Evolutionary conservation across 2,888 invertebrate genomes (phyloP).

Genomic region (Heliconius sara): DNA sequence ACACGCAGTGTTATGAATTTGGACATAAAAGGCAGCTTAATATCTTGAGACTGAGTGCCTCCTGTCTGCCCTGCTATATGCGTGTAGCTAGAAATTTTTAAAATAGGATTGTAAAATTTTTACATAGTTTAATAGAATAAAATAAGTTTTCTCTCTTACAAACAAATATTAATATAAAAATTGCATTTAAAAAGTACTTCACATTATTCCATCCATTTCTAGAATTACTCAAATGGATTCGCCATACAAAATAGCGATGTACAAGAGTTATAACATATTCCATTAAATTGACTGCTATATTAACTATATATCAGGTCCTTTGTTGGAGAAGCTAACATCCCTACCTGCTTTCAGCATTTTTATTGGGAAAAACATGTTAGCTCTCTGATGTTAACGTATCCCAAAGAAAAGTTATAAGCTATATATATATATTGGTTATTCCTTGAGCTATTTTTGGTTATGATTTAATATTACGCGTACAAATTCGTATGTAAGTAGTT

Average conservation of each 20-base stretch:
- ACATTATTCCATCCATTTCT: not conserved
- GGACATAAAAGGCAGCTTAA: no score
- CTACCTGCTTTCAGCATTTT: conserved; percentile 35
- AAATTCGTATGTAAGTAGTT: not conserved
- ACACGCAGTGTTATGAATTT: not conserved
- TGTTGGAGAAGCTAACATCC: conserved; percentile 27
- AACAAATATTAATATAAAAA: not conserved
- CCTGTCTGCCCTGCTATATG: no score
- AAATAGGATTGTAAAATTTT: not conserved
- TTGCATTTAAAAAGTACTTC: no score
- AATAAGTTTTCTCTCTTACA: not conserved
- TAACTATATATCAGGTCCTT: conserved; percentile 39
- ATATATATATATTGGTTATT: not conserved
- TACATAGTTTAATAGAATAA: not conserved
- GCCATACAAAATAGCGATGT: conserved; percentile 35
- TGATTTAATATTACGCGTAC: not conserved
- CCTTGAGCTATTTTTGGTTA: not conserved
- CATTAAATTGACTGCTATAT: conserved; percentile 42
- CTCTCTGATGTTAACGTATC: conserved; percentile 10
- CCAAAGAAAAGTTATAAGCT: conserved; percentile 4
- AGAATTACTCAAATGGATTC: conserved; percentile 1
- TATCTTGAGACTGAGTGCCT: no score
- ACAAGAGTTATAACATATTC: conserved; percentile 42
- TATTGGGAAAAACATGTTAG: conserved; percentile 38
- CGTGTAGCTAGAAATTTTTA: not conserved